Evolutionary conservation across 2,797 vertebrate genomes (phyloP), one percentile per base, ranked within the genome.

Genomic region (Denticeps clupeoides): DNA sequence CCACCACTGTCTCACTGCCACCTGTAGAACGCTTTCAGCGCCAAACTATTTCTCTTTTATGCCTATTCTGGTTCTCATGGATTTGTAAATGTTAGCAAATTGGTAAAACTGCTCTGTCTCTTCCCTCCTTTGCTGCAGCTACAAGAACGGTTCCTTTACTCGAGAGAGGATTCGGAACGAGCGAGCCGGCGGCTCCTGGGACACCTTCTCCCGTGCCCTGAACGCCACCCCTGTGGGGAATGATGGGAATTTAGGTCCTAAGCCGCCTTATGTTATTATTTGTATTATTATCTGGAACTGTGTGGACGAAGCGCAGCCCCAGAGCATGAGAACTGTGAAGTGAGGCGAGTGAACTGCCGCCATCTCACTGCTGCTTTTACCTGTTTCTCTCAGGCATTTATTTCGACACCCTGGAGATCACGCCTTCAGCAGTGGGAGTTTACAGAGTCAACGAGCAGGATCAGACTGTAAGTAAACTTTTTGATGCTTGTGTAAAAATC

Each of bases 401-500:
- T 75, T 98, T 88, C 64, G 91, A 97, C 54, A 82, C 81, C 10
- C 78, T 88, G 85, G 94, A 98, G 79, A 98, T 98, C 67, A 93
- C 88, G 4, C 93, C 94, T 35, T 75, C 84, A 22, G 82, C 79
- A 1, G 66, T 64, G 1, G 91, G 93, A 7, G 65, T 87, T 50
- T 76, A 91, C 45, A 85, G 86, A 63, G 92, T 96, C 51, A 76
- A 82, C 56, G 42, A 51, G 3, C 60, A 85, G 3, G 72, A 81
- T 67, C 53, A 23, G 7, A 66, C 81, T 85, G 94, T 90, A 69
- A 33, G 63, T 55, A 27, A n/a, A n/a, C 2, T 35, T 31, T 42
- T 45, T 25, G n/a, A 1, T 26, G 3, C 27, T 29, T 41, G 21
- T 47, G 9, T 16, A 31, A 41, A 50, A 16, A 42, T 42, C 41